Base-by-base conservation (phyloP, 2,797 vertebrate species). In the Bryconaethiops microstoma region DNA sequence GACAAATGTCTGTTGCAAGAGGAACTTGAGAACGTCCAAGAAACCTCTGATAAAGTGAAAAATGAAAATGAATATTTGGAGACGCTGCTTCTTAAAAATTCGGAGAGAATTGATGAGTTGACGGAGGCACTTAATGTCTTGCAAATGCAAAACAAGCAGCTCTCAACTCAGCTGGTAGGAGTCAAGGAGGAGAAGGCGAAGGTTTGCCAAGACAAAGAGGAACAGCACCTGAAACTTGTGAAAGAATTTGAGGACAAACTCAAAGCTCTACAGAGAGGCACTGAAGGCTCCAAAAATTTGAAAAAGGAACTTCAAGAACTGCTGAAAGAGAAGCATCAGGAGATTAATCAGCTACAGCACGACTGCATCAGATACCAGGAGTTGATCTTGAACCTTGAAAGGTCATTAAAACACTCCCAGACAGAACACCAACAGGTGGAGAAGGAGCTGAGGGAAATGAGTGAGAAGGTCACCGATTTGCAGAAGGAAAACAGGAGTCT, bases 291-390 rank as follows among this genome's bases (percentile, higher is more conserved):
- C 57, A 96, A 95, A 83, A 96, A 88, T 19, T 88, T 92, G 85
- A 95, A 93, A 0, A 96, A 91, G 84, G 96, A 97, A 55, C 88
- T 97, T 65, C 95, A 94, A 68, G 96, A 97, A 76, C 93, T 97
- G 4, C 91, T 97, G 2, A 96, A 92, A 82, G 96, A 97, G 79
- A 97, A 97, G 64, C 96, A 97, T 59, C 95, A 93, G 77, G 95
- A 97, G 90, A 94, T 96, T 62, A 97, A 90, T 72, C 94, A 95
- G 40, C 90, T 97, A 70, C 96, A 97, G 19, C 94, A 94, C 8
- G 95, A 96, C 92, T 96, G 95, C 67, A 94, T 97, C 29, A 92
- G 87, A 84, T 96, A 95, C 87, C 96, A 97, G 83, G 96, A 96
- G 68, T 59, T 95, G 73, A 95, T 97, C 75, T 88, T 96, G 59